Evolutionary conservation across 2,113 vertebrate species (phyloP), one percentile per base, ranked within the genome.

Genomic region (Sterna hirundo): DNA sequence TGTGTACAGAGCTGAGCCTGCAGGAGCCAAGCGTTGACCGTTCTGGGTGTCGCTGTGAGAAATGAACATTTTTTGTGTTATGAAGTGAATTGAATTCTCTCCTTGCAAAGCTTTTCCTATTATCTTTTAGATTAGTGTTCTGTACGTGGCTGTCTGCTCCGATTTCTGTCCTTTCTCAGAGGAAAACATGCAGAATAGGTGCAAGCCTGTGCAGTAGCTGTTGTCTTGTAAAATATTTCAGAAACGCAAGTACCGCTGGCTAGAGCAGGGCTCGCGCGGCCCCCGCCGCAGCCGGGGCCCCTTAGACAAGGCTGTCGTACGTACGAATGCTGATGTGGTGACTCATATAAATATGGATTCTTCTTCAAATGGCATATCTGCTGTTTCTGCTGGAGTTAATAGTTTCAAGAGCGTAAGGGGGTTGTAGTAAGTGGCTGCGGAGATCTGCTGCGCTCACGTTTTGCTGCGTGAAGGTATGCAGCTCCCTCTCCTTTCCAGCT

Each of bases 41-140:
- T 72, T 61, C 47, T n/a, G 49, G 46, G 40, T 86, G 79, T 71
- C 84, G 47, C 64, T 75, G 9, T 29, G 78, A 87, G 88, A 88
- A 86, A 84, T 60, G 52, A 76, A 16, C 30, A 1, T 57, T 58
- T 84, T 89, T 29, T 71, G 70, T 55, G 51, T 75, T 90, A 52
- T 21, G 74, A 88, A 90, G 72, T 11, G 54, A 88, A 90, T 94
- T 88, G 92, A 69, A 88, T 94, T 90, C 82, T 89, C 88, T 49
- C 69, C 80, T 91, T 68, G 54, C 32, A 36, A 79, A 82, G 60
- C 54, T 85, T 78, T 96, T 75, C 60, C 86, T 84, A 78, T 96
- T 94, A 82, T 83, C 88, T 76, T 82, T 88, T 95, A 93, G 87
- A 82, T 96, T 83, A 93, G 68, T 0, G 1, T 36, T 79, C 57